Evolutionary conservation across 2,113 vertebrate species (phyloP).

Genomic region (Castor canadensis): DNA sequence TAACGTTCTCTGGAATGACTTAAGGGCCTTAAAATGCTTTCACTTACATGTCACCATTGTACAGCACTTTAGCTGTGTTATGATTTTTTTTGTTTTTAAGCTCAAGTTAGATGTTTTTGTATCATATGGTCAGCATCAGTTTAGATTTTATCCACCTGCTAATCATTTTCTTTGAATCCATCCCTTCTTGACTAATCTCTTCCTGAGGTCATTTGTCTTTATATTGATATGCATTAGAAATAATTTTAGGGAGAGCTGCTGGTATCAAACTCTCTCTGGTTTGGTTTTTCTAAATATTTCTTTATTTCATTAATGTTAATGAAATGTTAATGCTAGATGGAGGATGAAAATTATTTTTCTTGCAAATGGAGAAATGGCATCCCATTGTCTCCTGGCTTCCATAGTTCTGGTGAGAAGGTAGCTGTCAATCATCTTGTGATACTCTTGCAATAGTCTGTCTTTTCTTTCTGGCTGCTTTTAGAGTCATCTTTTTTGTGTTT

Average conservation of each 20-base stretch:
- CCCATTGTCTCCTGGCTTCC: not conserved
- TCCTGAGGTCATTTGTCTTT: not conserved
- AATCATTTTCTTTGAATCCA: not conserved
- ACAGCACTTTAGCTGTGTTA: not conserved
- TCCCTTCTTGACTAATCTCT: not conserved
- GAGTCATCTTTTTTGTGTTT: not conserved
- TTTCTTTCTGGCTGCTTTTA: not conserved
- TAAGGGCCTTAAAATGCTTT: not conserved
- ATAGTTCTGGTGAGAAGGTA: not conserved
- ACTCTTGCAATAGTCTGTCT: not conserved
- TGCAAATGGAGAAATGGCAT: not conserved
- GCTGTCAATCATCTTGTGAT: not conserved
- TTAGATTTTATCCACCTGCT: not conserved
- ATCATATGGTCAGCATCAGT: not conserved
- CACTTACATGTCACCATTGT: too few relatives aligned
- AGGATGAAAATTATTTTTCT: not conserved
- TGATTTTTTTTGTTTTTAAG: not conserved
- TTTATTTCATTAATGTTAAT: not conserved
- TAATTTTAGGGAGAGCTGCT: not conserved
- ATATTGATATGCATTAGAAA: not conserved
- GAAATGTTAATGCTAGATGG: not conserved
- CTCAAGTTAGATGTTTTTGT: not conserved
- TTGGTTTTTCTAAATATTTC: not conserved
- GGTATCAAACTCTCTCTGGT: not conserved
- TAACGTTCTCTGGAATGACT: not conserved